Percentiles rank a stretch among this genome's conserved stretches.
phyloP scores from a whole-genome alignment of 2,113 vertebrate species.

The Paramisgurnus dabryanus region DNA sequence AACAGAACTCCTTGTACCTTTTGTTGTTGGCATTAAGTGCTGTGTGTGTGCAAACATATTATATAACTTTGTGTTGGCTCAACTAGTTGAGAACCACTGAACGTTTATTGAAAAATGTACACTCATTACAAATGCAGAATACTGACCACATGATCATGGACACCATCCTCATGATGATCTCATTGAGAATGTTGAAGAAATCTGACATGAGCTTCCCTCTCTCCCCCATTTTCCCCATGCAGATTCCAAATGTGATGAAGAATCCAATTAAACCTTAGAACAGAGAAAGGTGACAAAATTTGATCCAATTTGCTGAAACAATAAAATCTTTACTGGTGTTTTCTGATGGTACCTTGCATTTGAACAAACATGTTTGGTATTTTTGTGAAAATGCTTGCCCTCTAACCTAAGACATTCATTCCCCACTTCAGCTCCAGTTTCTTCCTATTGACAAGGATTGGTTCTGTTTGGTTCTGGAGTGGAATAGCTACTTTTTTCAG shows the following conservation, averaged over 20 bases:
- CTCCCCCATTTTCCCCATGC: slow-evolving; percentile 82
- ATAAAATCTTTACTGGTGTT: background rate
- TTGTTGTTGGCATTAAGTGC: too few species aligned
- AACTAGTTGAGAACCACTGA: too few species aligned
- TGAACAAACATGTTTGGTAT: background rate
- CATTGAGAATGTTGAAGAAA: slow-evolving; percentile 86
- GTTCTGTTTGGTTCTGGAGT: slow-evolving; percentile 67
- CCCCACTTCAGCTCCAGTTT: slow-evolving; percentile 81
- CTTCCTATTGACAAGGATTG: slow-evolving; percentile 68
- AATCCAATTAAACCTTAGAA: slow-evolving; percentile 80
- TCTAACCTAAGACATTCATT: slow-evolving; percentile 84
- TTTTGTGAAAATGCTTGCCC: background rate
- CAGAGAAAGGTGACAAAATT: background rate
- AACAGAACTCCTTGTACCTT: too few species aligned
- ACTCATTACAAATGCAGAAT: slow-evolving; percentile 11
- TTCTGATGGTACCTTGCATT: background rate
- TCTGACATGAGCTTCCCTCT: slow-evolving; percentile 78
- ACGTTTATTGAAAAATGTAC: background rate
- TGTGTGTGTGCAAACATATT: too few species aligned
- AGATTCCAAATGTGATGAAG: slow-evolving; percentile 84
- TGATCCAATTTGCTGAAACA: background rate
- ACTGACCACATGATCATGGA: slow-evolving; percentile 85
- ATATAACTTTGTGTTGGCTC: too few species aligned
- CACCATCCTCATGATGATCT: slow-evolving; percentile 86
- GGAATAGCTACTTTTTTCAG: slow-evolving; percentile 67